Base-by-base conservation (phyloP, 2,888 invertebrate species). In the Drosophila rellima region DNA sequence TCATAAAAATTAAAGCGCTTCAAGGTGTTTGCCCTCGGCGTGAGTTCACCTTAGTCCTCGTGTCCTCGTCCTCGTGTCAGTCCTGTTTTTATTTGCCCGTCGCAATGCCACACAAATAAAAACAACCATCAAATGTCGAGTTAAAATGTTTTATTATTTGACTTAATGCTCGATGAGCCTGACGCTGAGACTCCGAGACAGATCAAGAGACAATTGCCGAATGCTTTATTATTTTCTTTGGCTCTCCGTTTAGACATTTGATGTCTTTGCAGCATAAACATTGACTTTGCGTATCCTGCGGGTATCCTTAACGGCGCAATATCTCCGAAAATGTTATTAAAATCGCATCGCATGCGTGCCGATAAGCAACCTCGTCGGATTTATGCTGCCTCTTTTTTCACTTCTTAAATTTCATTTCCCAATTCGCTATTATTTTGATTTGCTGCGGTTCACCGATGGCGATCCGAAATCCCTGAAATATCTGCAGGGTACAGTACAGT, bases 81-180 rank as follows among this genome's bases (percentile, higher is more conserved):
- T 69, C 73, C 78, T 76, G 76, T 85, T 90, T 90, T 90, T 89
- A 89, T 90, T 82, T 82, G 78, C 56, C 70, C 70, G 88, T 82
- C 89, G 86, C 89, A 84, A 78, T 84, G 91, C 90, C 83, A 56
- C 74, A 78, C 74, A 82, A 85, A 90, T 91, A 91, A 91, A 91
- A 91, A 82, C 86, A 80, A 78, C 90, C 91, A 90, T 90, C 88
- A 91, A 90, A 91, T 82, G 82, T 80, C 87, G 79, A 88, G 88
- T 90, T 88, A 86, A 86, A 88, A 85, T 86, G 81, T 88, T 86
- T 86, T 86, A 86, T 88, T 86, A 88, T 85, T 86, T 79, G 77
- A 72, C 75, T 84, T 80, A 68, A 79, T 83, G 79, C 63, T 48
- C 15, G 31, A 18, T 31, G 57, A 47, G 56, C n/a, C 40, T 40